Conservation (phyloP, 2,888 invertebrate species). For the Kryphioiulus occultus region DNA sequence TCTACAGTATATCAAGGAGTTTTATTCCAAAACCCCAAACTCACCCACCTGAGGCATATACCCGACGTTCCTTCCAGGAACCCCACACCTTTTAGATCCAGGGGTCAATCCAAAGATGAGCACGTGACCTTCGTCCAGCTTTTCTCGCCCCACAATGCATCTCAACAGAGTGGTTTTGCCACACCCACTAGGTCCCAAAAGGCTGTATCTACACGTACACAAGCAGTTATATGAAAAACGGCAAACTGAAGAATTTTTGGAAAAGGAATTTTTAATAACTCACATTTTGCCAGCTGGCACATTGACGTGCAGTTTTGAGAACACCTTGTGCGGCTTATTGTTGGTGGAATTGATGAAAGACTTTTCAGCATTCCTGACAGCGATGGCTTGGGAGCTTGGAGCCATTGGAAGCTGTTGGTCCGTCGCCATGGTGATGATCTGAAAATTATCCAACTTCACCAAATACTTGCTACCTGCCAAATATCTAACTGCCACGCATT, state of each 20-base stretch:
- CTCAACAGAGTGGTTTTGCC: neutral
- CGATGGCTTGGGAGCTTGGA: neutral
- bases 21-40: too few species aligned
- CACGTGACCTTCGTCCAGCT: neutral
- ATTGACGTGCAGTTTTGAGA: neutral
- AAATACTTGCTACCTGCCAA: too few species aligned
- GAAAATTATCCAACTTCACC: too few species aligned
- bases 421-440: neutral
- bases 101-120: neutral
- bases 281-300: neutral
- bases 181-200: neutral
- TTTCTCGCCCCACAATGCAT: neutral
- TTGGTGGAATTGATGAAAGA: neutral
- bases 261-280: neutral
- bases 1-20: too few species aligned
- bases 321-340: neutral
- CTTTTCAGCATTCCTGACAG: neutral
- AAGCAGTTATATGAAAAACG: neutral
- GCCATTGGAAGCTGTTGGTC: neutral
- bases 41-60: constrained; percentile 10
- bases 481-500: too few species aligned
- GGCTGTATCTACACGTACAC: neutral
- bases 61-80: neutral
- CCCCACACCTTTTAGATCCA: neutral
- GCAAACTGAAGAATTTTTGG: neutral